phyloP scores from a whole-genome alignment of 2,888 invertebrate genomes.

The Gari tellinella region DNA sequence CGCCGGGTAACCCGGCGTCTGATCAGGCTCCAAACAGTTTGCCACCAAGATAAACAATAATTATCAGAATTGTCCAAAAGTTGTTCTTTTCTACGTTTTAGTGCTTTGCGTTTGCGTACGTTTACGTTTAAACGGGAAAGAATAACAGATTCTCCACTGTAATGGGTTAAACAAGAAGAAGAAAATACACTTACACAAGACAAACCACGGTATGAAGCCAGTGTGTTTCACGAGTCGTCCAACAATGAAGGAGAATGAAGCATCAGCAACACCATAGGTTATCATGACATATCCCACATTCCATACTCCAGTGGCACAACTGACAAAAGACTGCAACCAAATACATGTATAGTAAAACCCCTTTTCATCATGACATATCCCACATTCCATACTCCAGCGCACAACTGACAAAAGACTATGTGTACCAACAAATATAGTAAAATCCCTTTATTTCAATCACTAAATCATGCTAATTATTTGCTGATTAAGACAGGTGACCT shows the following conservation, averaged over 20 bases:
- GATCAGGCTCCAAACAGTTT: too few relatives aligned
- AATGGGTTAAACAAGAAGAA: too few relatives aligned
- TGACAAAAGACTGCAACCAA: slow-evolving; percentile 75
- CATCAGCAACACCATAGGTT: slow-evolving; percentile 81
- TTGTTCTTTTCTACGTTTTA: too few relatives aligned
- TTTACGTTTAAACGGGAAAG: too few relatives aligned
- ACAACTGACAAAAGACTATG: slow-evolving; percentile 80
- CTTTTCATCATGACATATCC: slow-evolving; percentile 82
- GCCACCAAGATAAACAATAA: too few relatives aligned
- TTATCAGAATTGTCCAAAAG: too few relatives aligned
- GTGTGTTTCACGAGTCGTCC: slow-evolving; percentile 79
- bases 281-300: slow-evolving; percentile 82
- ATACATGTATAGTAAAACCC: slow-evolving; percentile 79
- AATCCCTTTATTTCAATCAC: slow-evolving; percentile 82
- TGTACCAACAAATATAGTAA: slow-evolving; percentile 57
- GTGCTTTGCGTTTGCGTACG: too few relatives aligned
- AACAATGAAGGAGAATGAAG: slow-evolving; percentile 76
- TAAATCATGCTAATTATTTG: too few relatives aligned
- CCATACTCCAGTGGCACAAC: slow-evolving; percentile 80
- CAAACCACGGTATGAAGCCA: slow-evolving; percentile 80
- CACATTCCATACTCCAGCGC: slow-evolving; percentile 80
- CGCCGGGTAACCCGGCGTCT: too few relatives aligned
- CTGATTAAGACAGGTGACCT: too few relatives aligned
- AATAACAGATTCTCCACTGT: too few relatives aligned
- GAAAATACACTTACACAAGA: slow-evolving; percentile 31